A percentile compares a stretch with the other conserved stretches of the same genome.
Conservation (phyloP, 2,797 vertebrate genomes). For the Neosilurus hyrtlii region DNA sequence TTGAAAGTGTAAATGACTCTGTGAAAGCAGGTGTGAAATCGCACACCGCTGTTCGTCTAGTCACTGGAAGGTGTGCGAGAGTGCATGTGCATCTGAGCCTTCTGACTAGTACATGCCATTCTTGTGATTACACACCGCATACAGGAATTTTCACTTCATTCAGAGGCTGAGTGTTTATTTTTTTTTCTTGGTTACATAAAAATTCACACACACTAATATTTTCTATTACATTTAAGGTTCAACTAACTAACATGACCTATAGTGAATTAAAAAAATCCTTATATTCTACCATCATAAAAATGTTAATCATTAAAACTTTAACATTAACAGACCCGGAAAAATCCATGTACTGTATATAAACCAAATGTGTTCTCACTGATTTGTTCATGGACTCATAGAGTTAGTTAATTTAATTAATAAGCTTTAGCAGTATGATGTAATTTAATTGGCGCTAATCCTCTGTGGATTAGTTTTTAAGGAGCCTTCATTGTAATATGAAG, state of each 20-base stretch:
- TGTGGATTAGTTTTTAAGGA: neutral
- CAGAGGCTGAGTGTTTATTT: neutral
- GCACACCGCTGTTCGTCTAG: constrained; percentile 2
- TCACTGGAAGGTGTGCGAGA: neutral
- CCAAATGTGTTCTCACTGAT: neutral
- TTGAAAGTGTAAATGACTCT: constrained; percentile 71
- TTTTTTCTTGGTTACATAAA: neutral
- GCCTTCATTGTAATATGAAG: neutral
- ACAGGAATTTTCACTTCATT: neutral
- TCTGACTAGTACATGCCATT: neutral
- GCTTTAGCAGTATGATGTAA: neutral
- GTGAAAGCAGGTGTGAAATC: constrained; percentile 65
- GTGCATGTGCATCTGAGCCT: neutral
- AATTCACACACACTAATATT: constrained; percentile 2
- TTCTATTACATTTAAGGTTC: neutral
- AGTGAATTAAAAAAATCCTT: neutral
- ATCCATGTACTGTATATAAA: neutral
- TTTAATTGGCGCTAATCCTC: neutral
- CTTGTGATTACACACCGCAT: neutral
- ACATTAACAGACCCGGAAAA: neutral
- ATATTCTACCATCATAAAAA: neutral
- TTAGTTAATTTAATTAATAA: neutral
- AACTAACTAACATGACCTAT: neutral
- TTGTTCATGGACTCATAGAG: neutral
- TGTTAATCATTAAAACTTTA: neutral